Evolutionary conservation across 2,113 vertebrate species (phyloP), one percentile per base, ranked within the genome.

Genomic region (Ophiodon elongatus): DNA sequence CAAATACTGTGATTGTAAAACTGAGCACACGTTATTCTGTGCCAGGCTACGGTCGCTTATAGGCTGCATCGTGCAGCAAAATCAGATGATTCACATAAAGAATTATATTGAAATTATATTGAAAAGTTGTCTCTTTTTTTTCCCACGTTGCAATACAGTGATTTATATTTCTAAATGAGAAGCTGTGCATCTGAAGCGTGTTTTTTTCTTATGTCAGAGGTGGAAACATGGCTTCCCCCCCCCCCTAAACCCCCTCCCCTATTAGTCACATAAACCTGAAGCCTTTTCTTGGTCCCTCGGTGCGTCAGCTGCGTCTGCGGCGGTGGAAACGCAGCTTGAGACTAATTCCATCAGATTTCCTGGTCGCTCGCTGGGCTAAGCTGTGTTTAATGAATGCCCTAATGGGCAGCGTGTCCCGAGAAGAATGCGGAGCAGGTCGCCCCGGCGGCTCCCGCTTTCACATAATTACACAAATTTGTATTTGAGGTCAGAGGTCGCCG

Each of bases 311-410:
- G 89, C 85, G 90, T 88, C 86, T 90, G 88, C 43, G 54, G 71
- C 33, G 85, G 85, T 91, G 93, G 93, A 93, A 92, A 93, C 86
- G 67, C 89, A 85, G 93, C 89, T 90, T 94, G 94, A 95, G 85
- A 54, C 85, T 96, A 95, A 95, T 95, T 93, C 91, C 90, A 80
- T 68, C 87, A 92, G 92, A 95, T 93, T 93, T 93, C 92, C 93
- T 90, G 88, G 85, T 94, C 79, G 77, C 92, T 92, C 64, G 76
- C 92, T 89, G 90, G 83, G 94, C 88, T 95, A 95, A 96, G 94
- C 95, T 95, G 94, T 92, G 86, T 95, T 95, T 95, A 96, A 95
- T 94, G 94, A 95, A 94, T 25, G 90, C 85, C 78, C 90, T 94
- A 95, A 95, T 90, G 93, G 93, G 89, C 86, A 81, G 88, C 67